Percentiles rank a stretch among this genome's conserved stretches.
Conservation (phyloP, 2,113 vertebrate genomes). For the Dicentrarchus labrax region DNA sequence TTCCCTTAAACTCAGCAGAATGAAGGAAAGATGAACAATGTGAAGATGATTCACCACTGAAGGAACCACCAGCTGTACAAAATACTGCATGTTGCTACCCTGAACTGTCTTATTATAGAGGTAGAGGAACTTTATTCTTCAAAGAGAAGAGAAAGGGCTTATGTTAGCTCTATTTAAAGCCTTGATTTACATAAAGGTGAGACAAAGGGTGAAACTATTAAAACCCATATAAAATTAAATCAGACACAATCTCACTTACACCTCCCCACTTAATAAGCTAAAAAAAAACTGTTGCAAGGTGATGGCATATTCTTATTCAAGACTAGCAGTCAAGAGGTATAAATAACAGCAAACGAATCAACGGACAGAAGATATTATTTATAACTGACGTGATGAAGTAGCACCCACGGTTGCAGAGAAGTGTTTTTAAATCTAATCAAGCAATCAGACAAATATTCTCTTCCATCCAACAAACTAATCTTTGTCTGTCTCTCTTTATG, state of each 20-base stretch:
- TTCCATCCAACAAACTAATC: background rate
- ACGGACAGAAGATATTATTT: no score
- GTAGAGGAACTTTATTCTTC: slow-evolving; percentile 8
- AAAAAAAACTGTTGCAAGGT: background rate
- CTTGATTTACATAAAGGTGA: slow-evolving; percentile 47
- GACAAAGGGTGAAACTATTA: slow-evolving; percentile 22
- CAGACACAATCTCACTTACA: slow-evolving; percentile 25
- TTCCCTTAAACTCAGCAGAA: background rate
- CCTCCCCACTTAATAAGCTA: background rate
- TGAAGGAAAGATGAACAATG: background rate
- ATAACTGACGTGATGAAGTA: background rate
- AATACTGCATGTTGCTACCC: background rate
- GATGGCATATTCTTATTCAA: background rate
- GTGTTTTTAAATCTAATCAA: background rate
- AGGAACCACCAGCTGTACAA: background rate
- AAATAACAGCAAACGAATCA: background rate
- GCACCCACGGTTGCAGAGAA: background rate
- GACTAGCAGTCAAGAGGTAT: background rate
- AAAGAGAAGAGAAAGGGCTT: background rate
- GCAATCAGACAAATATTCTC: background rate
- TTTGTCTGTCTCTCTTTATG: background rate
- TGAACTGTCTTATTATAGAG: background rate
- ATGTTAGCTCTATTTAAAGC: slow-evolving; percentile 21
- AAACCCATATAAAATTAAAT: slow-evolving; percentile 7
- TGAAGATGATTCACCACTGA: background rate